Evolutionary conservation across 1,140 invertebrate genomes (phyloP), one percentile per base, ranked within the genome.

Genomic region (Patella vulgata): DNA sequence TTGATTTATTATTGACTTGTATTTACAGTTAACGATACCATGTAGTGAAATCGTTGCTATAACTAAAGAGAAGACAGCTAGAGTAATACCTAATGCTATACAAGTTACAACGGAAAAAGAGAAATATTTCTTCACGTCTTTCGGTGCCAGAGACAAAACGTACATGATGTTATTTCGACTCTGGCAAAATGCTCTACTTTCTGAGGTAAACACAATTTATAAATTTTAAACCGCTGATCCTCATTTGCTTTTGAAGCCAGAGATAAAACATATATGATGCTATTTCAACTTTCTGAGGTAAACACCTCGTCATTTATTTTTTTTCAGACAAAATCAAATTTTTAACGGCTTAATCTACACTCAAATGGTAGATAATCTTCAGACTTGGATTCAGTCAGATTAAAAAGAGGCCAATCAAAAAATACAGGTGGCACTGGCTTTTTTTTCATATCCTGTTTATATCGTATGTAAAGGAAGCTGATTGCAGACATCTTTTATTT

Each of bases 31-130:
- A 19, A 78, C 75, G 5, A 80, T 96, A 44, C 89, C 89, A 70
- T 95, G 93, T 89, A 93, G 92, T 58, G 94, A 97, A 69, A 92
- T 98, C 31, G 91, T 91, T 1, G 90, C 93, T 47, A 93, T 98
- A 78, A 96, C 94, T 8, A 96, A 96, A 86, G 94, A 96, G 82
- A 94, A 93, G 87, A 94, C 92, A 27, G 93, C 93, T 3, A 85
- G 95, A 77, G 93, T 97, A 19, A 97, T 98, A 82, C 95, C 95
- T 57, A 98, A 97, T 87, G 95, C 95, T 56, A 92, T 98, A 74
- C 89, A 93, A 70, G 90, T 97, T 68, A 89, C 64, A 63, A 95
- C 93, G 19, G 89, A 90, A 67, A 88, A 84, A 43, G 95, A 97
- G 63, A 95, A 94, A 80, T 91, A 92, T 82, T 97, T 97, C 85